Conservation (phyloP, 2,888 invertebrate genomes). For the Drosophila prolongata region DNA sequence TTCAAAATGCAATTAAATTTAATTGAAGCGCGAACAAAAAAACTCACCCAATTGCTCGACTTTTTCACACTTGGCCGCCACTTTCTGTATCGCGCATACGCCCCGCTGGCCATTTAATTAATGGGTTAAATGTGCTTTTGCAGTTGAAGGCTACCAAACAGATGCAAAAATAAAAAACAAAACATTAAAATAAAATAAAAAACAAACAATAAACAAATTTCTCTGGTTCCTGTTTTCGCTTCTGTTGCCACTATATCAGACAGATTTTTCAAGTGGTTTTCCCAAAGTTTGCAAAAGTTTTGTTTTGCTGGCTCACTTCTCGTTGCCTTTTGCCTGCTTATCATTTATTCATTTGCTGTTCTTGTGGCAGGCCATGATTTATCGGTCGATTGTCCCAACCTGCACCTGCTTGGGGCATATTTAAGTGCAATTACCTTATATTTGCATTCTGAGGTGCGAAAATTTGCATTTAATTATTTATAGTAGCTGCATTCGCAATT, state of each 20-base stretch:
- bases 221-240: background rate
- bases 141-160: conserved; percentile 8
- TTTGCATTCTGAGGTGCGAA: conserved; percentile 56
- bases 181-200: background rate
- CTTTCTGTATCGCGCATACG: conserved; percentile 49
- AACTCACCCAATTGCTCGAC: conserved; percentile 48
- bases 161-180: conserved; percentile 7
- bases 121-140: conserved; percentile 57
- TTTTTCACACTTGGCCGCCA: conserved; percentile 63
- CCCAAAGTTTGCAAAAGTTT: conserved; percentile 19
- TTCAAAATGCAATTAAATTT: conserved; percentile 82
- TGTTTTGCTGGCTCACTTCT: conserved; percentile 13
- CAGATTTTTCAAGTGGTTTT: conserved; percentile 40
- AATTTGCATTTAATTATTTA: conserved; percentile 65
- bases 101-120: conserved; percentile 70
- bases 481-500: conserved; percentile 38
- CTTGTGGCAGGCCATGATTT: conserved; percentile 57
- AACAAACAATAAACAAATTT: conserved; percentile 31
- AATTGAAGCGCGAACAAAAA: conserved; percentile 76
- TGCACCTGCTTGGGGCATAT: conserved; percentile 28
- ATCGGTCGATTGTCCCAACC: conserved; percentile 38
- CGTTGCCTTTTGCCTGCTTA: conserved; percentile 52
- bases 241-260: background rate
- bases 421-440: conserved; percentile 52
- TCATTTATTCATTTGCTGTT: conserved; percentile 65